Evolutionary conservation across 1,140 invertebrate species (phyloP).

Genomic region (Lepidurus packardi): DNA sequence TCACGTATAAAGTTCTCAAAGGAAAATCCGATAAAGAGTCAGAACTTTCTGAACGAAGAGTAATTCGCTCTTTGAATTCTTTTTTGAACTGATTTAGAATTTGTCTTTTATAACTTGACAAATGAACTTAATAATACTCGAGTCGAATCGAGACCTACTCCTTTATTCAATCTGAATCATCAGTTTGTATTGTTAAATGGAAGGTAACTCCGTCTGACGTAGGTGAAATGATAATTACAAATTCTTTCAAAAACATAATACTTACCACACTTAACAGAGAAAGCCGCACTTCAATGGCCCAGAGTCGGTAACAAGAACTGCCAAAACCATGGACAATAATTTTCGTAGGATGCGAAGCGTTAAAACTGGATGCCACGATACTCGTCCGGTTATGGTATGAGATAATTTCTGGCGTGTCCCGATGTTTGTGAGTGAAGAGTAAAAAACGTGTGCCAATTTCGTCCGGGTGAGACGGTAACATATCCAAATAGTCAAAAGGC

Average conservation of each 20-base stretch:
- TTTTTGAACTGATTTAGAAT: no score
- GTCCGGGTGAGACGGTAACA: constrained; percentile 77
- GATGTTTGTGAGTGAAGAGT: constrained; percentile 47
- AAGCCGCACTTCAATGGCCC: constrained; percentile 88
- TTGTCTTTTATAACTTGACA: no score
- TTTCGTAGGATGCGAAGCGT: constrained; percentile 66
- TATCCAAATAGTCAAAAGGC: constrained; percentile 84
- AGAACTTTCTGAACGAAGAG: not conserved
- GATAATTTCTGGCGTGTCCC: constrained; percentile 41
- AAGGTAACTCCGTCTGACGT: no score
- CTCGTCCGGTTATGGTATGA: constrained; percentile 54
- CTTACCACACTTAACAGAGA: constrained; percentile 78
- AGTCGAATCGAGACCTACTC: no score
- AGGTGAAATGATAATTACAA: no score
- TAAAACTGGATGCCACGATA: constrained; percentile 56
- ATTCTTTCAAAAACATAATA: constrained; percentile 33
- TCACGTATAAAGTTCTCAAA: no score
- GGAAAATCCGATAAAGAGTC: no score
- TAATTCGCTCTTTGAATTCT: no score
- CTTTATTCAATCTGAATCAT: no score
- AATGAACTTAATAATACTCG: no score
- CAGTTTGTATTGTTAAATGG: no score
- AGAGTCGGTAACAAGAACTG: constrained; percentile 77
- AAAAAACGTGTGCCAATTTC: constrained; percentile 68
- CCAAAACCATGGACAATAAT: constrained; percentile 93